Base-by-base conservation (phyloP, 2,888 invertebrate species). In the Halictus ligatus region DNA sequence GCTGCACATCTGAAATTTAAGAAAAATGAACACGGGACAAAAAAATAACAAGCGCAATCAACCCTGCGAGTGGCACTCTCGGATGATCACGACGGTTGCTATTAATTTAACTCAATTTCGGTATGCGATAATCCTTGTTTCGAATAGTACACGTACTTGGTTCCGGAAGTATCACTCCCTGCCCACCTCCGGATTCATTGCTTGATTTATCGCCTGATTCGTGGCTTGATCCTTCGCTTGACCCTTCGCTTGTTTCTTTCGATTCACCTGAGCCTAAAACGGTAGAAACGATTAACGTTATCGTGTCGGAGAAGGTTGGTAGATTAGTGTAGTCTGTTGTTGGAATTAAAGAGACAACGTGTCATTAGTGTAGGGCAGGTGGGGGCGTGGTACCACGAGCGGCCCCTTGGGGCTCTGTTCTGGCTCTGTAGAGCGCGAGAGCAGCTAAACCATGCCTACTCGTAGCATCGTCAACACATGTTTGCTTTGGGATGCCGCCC, bases 1-100 rank as follows among this genome's bases (percentile, higher is more conserved):
- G 3, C 10, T n/a, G 2, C 2, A 10, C 0, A 10, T 0, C 54
- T 54, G 3, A 21, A 54, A n/a, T 21, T n/a, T 0, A 3, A 21
- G 54, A n/a, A 54, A 54, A n/a, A 0, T n/a, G 54, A 54, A 54
- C 21, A 10, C 54, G 3, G 3, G 21, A 54, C 54, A n/a, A 54
- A 10, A 21, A 54, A 54, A 2, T 21, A n/a, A n/a, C 54, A 54
- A 54, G 21, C 21, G 3, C 10, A 10, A 54, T 21, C 10, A 10
- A 3, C 8, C 21, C 2, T n/a, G 21, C 21, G 21, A 3, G 1
- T 21, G 3, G 3, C 8, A 21, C 21, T 10, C 2, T 54, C 21
- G 21, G 10, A 21, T 54, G 8, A 21, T 54, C 21, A 21, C 8
- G 21, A 21, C 10, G 21, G 8, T 54, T 21, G 21, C 2, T 50